Percentiles rank a stretch among this genome's conserved stretches.
Conservation (phyloP, 2,113 vertebrate genomes). For the Planiliza haematocheilus region DNA sequence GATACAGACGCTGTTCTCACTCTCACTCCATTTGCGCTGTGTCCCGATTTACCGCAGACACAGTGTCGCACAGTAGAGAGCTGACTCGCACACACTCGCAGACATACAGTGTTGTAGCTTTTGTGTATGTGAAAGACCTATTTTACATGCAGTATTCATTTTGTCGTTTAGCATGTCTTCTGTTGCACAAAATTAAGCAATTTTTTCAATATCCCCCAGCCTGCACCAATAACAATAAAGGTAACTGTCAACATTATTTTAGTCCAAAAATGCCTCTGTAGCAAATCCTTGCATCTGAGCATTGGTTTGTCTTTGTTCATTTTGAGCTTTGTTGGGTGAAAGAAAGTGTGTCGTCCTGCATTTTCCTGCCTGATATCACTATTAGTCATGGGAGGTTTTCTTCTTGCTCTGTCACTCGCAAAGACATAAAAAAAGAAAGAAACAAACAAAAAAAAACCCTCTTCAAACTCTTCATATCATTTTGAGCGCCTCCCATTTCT, state of each 20-base stretch:
- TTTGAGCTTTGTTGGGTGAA: constrained; percentile 67
- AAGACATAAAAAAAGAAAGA: constrained; percentile 11
- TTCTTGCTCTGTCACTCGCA: constrained; percentile 12
- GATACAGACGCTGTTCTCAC: constrained; percentile 6
- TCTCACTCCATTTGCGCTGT: constrained; percentile 13
- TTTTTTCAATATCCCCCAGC: constrained; percentile 82
- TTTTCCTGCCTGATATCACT: constrained; percentile 66
- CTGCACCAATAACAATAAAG: constrained; percentile 86
- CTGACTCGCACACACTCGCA: constrained; percentile 1
- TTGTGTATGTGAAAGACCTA: constrained; percentile 36
- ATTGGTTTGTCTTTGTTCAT: constrained; percentile 71
- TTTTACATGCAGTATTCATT: constrained; percentile 30
- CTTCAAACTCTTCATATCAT: not conserved
- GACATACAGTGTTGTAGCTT: constrained; percentile 16
- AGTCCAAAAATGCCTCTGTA: constrained; percentile 71
- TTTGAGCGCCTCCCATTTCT: constrained; percentile 73
- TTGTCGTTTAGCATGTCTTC: constrained; percentile 56
- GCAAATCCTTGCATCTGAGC: constrained; percentile 67
- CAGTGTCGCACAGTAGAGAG: constrained; percentile 9
- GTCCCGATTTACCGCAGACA: constrained; percentile 31
- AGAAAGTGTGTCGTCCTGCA: constrained; percentile 61
- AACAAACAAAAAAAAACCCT: not conserved
- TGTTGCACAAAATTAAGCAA: constrained; percentile 78
- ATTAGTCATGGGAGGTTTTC: constrained; percentile 80
- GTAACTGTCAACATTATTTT: constrained; percentile 78